Evolutionary conservation across 2,113 vertebrate species (phyloP), one percentile per base, ranked within the genome.

Genomic region (Chloroceryle aenea): DNA sequence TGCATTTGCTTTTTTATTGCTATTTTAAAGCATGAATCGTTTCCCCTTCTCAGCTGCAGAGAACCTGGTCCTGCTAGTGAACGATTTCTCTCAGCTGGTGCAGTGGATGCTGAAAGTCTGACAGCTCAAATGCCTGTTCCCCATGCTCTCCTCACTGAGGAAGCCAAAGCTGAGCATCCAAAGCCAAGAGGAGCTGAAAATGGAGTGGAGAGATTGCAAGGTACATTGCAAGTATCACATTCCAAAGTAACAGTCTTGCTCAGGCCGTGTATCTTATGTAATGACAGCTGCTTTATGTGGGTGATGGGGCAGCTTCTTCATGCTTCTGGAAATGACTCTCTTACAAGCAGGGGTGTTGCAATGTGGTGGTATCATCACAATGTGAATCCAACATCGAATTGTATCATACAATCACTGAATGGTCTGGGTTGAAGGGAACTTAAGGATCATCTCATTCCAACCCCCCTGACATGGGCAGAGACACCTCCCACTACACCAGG

Each of bases 11-110:
- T 22, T 40, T 52, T 64, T 2, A 7, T 5, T 21, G 10, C 47
- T 72, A 0, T 71, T 76, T 47, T 14, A 67, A 90, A 61, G 13
- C 72, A 25, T 34, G 23, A 64, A 76, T 58, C 7, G 2, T 53
- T 87, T 71, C 12, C 26, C 59, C 17, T 32, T 48, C 61, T 61
- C 96, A 98, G 96, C 83, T 97, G 80, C 12, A 97, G 94, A 59
- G 98, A 96, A 27, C 94, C 97, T 20, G 73, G 53, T 38, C 50
- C 78, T 48, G 84, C 89, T 27, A 73, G 91, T 7, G 82, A 79
- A 9, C 27, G 47, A 18, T 73, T 97, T 20, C 66, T 89, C 87
- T 95, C 98, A 9, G 75, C 95, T 14, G 94, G 93, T 7, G 93
- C 71, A 7, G 74, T 94, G 27, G 96, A 87, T 4, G 45, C 36